These are phyloP conservation scores for Cryptophagus acutangulus DNA, from an alignment of 2,888 invertebrate genomes.

Conservation along the genomic window DNA sequence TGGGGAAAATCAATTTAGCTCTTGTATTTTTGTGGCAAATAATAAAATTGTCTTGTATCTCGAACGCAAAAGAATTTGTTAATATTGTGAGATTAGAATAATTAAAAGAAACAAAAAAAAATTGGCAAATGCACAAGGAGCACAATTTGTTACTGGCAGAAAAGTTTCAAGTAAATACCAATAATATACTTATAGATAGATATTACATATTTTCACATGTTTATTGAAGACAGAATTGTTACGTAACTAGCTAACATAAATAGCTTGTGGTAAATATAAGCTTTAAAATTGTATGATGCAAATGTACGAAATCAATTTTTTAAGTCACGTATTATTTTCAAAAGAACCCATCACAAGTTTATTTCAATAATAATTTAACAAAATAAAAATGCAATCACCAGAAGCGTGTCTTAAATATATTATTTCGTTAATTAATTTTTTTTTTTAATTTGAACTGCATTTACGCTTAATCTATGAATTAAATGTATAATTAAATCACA, in stretches of 20 bases:
- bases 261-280: conserved; percentile 34
- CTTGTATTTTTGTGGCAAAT: conserved; percentile 19
- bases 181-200: conserved; percentile 25
- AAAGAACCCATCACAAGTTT: background rate
- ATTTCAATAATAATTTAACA: background rate
- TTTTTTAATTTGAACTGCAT: conserved; percentile 11
- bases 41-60: conserved; percentile 8
- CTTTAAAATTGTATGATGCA: conserved; percentile 25
- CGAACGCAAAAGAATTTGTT: background rate
- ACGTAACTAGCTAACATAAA: too few species aligned
- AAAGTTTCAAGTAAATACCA: conserved; percentile 19
- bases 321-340: conserved; percentile 12
- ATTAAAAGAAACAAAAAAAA: background rate
- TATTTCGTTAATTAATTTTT: conserved; percentile 5
- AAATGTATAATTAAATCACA: conserved; percentile 1
- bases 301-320: conserved; percentile 12
- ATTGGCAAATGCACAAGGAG: background rate
- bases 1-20: conserved; percentile 15
- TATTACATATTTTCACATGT: conserved; percentile 8
- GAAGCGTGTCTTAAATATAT: conserved; percentile 35
- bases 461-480: conserved; percentile 9
- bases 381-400: conserved; percentile 25
- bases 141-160: conserved; percentile 3
- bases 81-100: background rate
- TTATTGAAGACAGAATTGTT: too few species aligned